Evolutionary conservation across 2,888 invertebrate genomes (phyloP), one percentile per base, ranked within the genome.

Genomic region (Drosophila mimica): DNA sequence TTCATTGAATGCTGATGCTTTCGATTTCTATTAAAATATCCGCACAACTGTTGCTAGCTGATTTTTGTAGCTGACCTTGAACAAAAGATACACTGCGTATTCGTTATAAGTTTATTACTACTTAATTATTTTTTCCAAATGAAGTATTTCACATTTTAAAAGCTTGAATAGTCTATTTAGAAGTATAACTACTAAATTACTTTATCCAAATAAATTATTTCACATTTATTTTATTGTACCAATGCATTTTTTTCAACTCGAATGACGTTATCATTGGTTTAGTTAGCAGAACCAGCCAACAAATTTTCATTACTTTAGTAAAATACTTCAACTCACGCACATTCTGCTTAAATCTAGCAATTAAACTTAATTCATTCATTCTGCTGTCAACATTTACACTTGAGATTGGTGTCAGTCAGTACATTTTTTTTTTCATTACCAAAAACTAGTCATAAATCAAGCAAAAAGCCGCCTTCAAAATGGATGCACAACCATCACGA

Each of bases 41-140:
- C 30, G 8, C 20, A 36, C 54, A 31, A 25, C 28, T 69, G 60
- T 61, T 71, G 61, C 61, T 20, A 62, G 46, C 70, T 40, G 34
- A 43, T 48, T 53, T 28, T 34, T n/a, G 40, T 30, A 51, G 13
- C 25, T 67, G 69, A 79, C 79, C 76, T 81, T 81, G 72, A 56
- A 56, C 17, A 46, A 46, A 38, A 11, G 25, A 25, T 43, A 58
- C 49, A 34, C 15, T 43, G 68, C 76, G 76, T 76, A 76, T 76
- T 56, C 75, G 76, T 71, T 28, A 76, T 66, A 0, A 58, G 2
- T 1, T 20, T 6, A 0, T 4, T 38, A 7, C 17, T 8, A 8
- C 3, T 8, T 17, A 38, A 17, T 17, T 2, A 17, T 3, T 17
- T 38, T 38, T 17, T 38, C 8, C 17, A 8, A 17, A 17, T 3